Evolutionary conservation across 30 jellyfish, hydroid and myxozoan species (phyloP).

Genomic region (Catostylus mosaicus): DNA sequence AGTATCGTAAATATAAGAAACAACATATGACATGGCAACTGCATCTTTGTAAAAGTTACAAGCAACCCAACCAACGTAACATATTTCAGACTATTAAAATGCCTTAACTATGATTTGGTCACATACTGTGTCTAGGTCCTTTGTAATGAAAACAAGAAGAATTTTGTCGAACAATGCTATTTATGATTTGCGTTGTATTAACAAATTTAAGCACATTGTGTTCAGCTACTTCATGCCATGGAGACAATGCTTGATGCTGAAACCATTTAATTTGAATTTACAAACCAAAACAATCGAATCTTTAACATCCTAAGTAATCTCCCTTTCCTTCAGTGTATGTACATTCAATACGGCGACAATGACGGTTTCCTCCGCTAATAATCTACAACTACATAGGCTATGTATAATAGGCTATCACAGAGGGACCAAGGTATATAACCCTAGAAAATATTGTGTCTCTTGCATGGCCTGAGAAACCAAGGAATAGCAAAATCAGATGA

Average conservation of each 20-base stretch:
- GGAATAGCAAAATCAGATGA: no score
- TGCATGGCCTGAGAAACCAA: no score
- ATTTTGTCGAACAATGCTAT: neutral
- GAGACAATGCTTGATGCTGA: neutral
- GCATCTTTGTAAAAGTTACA: no score
- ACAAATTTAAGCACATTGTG: neutral
- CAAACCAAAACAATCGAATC: neutral
- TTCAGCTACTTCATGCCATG: neutral
- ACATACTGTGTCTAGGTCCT: constrained; percentile 24
- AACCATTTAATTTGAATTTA: neutral
- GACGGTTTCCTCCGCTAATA: no score
- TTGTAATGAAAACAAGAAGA: neutral
- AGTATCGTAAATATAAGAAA: no score
- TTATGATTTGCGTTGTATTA: constrained; percentile 10
- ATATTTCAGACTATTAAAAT: neutral
- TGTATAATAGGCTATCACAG: no score
- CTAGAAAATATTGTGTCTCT: no score
- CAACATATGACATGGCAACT: no score
- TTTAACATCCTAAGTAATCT: neutral
- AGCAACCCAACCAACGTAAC: no score
- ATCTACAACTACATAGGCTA: no score
- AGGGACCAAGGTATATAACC: no score
- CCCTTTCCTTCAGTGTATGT: neutral
- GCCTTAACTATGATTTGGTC: constrained; percentile 22
- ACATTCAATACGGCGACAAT: no score